Evolutionary conservation across 2,888 invertebrate genomes (phyloP).

Genomic region (Lypha dubia): DNA sequence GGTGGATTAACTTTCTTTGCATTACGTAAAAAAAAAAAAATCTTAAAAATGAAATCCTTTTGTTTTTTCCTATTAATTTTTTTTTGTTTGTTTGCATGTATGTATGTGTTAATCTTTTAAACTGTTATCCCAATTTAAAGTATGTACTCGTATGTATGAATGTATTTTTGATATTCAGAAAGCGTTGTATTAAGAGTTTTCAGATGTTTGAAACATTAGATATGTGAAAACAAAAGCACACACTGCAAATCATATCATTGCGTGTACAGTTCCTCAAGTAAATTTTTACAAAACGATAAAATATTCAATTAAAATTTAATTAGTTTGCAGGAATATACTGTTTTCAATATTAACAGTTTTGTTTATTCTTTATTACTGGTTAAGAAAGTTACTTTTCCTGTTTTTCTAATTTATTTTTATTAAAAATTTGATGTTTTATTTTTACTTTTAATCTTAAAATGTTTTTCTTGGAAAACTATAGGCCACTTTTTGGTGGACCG

Average conservation of each 20-base stretch:
- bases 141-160: too few species aligned
- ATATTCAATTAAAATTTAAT: too few species aligned
- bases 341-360: too few species aligned
- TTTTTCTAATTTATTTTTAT: too few species aligned
- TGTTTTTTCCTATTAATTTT: constrained; percentile 27
- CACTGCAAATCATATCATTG: too few species aligned
- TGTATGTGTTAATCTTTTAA: constrained; percentile 4
- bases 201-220: neutral
- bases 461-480: too few species aligned
- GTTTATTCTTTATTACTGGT: too few species aligned
- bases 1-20: constrained; percentile 33
- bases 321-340: too few species aligned
- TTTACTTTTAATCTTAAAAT: too few species aligned
- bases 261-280: neutral
- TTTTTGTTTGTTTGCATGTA: neutral
- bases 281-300: neutral
- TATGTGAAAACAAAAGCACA: neutral
- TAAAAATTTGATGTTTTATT: too few species aligned
- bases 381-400: too few species aligned
- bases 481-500: too few species aligned
- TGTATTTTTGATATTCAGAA: constrained; percentile 57
- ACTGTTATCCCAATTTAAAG: constrained; percentile 28
- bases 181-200: constrained; percentile 47
- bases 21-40: constrained; percentile 46
- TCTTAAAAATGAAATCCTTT: constrained; percentile 44